Conservation (phyloP, 1,140 invertebrate genomes). For the Arctopsyche grandis region DNA sequence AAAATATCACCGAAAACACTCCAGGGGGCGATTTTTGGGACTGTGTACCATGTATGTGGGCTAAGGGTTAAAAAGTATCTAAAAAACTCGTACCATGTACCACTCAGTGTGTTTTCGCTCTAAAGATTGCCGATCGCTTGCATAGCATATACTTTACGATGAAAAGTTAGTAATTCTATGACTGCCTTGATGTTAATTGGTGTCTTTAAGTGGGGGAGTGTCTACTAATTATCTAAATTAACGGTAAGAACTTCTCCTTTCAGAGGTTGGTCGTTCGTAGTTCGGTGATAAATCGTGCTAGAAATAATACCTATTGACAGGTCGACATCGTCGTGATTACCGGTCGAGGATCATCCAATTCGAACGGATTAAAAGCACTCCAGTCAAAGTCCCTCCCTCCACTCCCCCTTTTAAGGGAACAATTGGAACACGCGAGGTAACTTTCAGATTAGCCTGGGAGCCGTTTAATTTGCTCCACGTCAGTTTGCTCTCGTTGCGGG, state of each 20-base stretch:
- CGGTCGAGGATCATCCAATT: not conserved
- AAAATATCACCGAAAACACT: too few species aligned
- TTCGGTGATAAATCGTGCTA: slow-evolving; percentile 14
- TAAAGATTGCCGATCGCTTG: too few species aligned
- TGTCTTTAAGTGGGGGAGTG: not conserved
- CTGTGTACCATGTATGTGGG: too few species aligned
- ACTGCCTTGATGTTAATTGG: too few species aligned
- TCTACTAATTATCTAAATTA: slow-evolving; percentile 3
- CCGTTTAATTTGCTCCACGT: not conserved
- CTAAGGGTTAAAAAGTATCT: too few species aligned
- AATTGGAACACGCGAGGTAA: not conserved
- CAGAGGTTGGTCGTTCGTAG: too few species aligned
- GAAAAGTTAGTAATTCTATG: too few species aligned
- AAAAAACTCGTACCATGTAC: too few species aligned
- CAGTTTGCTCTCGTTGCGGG: not conserved
- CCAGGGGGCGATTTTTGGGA: too few species aligned
- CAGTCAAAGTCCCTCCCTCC: not conserved
- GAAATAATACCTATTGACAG: slow-evolving; percentile 34
- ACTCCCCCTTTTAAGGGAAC: too few species aligned
- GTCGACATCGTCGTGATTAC: not conserved
- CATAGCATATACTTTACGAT: too few species aligned
- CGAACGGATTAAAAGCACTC: slow-evolving; percentile 25
- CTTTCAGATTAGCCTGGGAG: not conserved
- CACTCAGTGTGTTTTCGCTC: too few species aligned
- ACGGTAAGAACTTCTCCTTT: not conserved